Percentiles rank a stretch among this genome's conserved stretches.
These are phyloP conservation scores for Ellobium chinense DNA, from an alignment of 2,888 invertebrate species.

Conservation along the genomic window DNA sequence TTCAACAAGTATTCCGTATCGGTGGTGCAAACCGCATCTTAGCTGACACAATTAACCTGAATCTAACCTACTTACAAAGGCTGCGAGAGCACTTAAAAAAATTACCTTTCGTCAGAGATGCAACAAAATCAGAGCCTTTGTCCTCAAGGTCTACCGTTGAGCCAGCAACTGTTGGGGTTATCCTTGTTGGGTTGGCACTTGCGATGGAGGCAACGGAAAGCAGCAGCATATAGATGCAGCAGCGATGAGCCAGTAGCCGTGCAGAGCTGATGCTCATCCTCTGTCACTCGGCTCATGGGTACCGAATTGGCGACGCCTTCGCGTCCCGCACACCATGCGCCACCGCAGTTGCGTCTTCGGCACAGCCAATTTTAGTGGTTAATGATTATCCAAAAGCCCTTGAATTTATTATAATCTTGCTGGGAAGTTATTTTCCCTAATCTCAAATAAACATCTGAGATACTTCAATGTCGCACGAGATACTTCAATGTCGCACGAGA, in stretches of 20 bases:
- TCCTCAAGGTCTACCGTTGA: background rate
- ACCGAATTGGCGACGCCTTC: constrained; percentile 25
- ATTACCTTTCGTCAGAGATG: constrained; percentile 3
- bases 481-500: no score
- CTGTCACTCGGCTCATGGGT: constrained; percentile 41
- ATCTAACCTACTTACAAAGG: no score
- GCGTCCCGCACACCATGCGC: constrained; percentile 24
- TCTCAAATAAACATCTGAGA: no score
- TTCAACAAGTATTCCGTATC: no score
- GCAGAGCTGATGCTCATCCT: constrained; percentile 41
- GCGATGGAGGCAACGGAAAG: background rate
- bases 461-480: no score
- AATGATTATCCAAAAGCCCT: no score
- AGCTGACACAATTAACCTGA: no score
- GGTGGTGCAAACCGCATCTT: no score
- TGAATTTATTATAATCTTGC: no score
- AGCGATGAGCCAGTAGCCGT: constrained; percentile 30
- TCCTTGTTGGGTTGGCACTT: background rate
- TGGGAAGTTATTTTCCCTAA: no score
- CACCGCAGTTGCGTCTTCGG: background rate
- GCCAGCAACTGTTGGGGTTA: background rate
- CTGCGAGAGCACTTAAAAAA: no score
- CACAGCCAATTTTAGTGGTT: background rate
- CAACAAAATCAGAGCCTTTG: background rate
- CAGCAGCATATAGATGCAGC: constrained; percentile 22